A percentile compares a stretch with the other conserved stretches of the same genome.
These are phyloP conservation scores for Platichthys flesus DNA, from an alignment of 2,113 vertebrate genomes.

Conservation along the genomic window DNA sequence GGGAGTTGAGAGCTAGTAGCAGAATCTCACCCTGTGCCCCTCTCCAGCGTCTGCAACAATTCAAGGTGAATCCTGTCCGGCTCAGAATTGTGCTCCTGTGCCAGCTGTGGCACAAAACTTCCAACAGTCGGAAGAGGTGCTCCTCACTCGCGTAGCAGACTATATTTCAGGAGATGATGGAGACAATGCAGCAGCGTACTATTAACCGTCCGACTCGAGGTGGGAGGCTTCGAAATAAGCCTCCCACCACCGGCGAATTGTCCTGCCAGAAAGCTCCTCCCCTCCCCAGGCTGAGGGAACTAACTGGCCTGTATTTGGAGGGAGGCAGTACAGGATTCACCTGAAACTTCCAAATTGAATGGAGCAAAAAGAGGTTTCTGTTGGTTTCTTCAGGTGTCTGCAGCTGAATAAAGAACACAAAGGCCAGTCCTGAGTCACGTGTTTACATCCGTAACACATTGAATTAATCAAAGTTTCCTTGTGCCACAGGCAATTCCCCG, in stretches of 20 bases:
- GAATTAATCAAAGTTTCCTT: no score
- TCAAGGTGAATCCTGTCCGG: not conserved
- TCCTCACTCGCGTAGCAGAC: not conserved
- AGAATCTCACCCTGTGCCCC: not conserved
- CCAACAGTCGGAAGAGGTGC: not conserved
- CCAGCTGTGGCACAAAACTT: not conserved
- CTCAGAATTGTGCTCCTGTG: not conserved
- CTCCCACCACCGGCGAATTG: not conserved
- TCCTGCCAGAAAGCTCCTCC: not conserved
- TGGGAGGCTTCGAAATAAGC: not conserved
- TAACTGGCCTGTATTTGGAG: constrained; percentile 34
- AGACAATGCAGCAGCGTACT: not conserved
- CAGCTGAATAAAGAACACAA: no score
- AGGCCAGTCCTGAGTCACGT: no score
- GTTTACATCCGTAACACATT: no score
- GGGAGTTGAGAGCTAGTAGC: constrained; percentile 14
- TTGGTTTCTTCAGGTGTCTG: no score
- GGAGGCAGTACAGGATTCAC: constrained; percentile 29
- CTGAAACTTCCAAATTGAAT: constrained; percentile 1
- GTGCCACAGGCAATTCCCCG: no score
- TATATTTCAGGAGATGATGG: constrained; percentile 1
- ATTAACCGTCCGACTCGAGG: not conserved
- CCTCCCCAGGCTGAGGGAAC: constrained; percentile 25
- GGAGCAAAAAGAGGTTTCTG: no score
- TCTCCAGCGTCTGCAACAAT: not conserved